Base-by-base conservation (phyloP, 2,113 vertebrate species). In the Lates calcarifer region DNA sequence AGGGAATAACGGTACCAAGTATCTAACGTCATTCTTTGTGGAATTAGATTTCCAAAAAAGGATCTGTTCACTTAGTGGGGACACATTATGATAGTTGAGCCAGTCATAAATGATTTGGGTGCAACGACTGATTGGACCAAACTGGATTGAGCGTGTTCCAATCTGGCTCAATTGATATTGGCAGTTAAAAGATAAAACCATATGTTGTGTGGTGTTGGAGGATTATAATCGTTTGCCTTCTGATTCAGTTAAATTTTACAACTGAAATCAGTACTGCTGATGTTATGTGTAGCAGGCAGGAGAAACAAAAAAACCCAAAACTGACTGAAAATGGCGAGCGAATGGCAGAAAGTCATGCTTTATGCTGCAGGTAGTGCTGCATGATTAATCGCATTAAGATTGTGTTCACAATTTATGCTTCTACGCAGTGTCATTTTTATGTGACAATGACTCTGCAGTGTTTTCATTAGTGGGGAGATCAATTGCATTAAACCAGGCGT, bases 21-120 rank as follows among this genome's bases (percentile, higher is more conserved):
- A 68, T 66, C 18, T 58, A 22, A 7, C 29, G 28, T 57, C 33
- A n/a, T 45, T 57, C 14, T 43, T 20, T 28, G 35, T 65, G 3
- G 68, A 68, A 56, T 22, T 22, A 41, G 28, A 62, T 53, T 67
- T 15, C 17, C 20, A 70, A 72, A 63, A 17, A 41, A 58, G 26
- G 69, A 56, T 49, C 10, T 68, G 4, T 73, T 28, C n/a, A 45
- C 0, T 28, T 37, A 28, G 17, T 24, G 3, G 3, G 47, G 26
- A 49, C 58, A 56, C 2, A 13, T 41, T 11, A 5, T 2, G 9
- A n/a, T 12, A n/a, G 51, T 20, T 69, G 22, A 56, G 28, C 18
- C 22, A 22, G 26, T 17, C 57, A 37, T 37, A 35, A 47, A 64
- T 63, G 2, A 76, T 71, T 74, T 62, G 13, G 35, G 15, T 5